These are phyloP conservation scores for Microplitis manilae DNA, from an alignment of 2,888 invertebrate genomes.

Conservation along the genomic window DNA sequence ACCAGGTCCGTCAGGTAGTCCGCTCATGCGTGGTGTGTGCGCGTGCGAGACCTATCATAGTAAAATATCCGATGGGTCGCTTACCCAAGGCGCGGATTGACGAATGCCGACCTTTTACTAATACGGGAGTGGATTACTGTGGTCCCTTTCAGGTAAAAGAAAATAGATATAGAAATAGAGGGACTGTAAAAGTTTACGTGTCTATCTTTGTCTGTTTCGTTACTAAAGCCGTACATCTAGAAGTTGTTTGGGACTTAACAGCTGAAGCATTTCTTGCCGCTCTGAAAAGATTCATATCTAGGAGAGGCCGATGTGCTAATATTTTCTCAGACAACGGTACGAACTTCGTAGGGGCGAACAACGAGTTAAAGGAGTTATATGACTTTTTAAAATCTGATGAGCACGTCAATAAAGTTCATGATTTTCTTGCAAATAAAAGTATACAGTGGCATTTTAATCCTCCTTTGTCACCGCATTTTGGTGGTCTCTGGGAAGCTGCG, in stretches of 20 bases:
- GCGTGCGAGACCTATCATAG: too few species aligned
- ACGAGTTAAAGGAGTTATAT: constrained; percentile 16
- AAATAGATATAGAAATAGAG: constrained; percentile 26
- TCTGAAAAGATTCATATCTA: constrained; percentile 18
- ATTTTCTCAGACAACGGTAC: constrained; percentile 36
- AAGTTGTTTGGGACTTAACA: constrained; percentile 30
- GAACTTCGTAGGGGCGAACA: constrained; percentile 37
- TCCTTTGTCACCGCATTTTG: constrained; percentile 52
- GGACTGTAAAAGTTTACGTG: constrained; percentile 24
- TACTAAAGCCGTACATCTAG: constrained; percentile 35
- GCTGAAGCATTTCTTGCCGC: constrained; percentile 13
- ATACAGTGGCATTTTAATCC: constrained; percentile 30
- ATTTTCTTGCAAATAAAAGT: not conserved
- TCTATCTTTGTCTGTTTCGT: constrained; percentile 35
- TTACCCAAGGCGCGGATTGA: constrained; percentile 10
- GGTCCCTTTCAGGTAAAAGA: constrained; percentile 40
- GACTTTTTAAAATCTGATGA: not conserved
- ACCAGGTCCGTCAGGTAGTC: constrained; percentile 3
- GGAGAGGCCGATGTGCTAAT: not conserved
- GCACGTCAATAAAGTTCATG: not conserved
- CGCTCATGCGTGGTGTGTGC: too few species aligned
- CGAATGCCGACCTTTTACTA: constrained; percentile 24
- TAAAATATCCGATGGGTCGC: constrained; percentile 24
- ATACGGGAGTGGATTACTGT: constrained; percentile 34
- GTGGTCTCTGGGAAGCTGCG: constrained; percentile 29